phyloP scores from a whole-genome alignment of 1,140 invertebrate species.

The Eciton burchellii region DNA sequence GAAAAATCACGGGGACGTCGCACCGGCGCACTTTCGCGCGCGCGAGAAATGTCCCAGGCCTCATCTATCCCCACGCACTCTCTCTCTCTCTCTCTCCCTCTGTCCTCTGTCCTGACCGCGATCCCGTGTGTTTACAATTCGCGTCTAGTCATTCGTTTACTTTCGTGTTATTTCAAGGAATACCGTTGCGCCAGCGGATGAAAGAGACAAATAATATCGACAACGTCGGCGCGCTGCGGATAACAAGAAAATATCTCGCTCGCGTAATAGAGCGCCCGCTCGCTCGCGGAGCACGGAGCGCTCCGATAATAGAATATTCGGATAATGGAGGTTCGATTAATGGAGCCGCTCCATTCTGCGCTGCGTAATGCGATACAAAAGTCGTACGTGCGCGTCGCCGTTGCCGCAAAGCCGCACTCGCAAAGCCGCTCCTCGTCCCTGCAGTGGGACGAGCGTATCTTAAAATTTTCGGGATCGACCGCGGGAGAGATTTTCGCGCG shows the following conservation, averaged over 20 bases:
- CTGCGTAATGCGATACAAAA: constrained; percentile 45
- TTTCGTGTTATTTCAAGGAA: too few relatives aligned
- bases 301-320: constrained; percentile 49
- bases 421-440: not conserved
- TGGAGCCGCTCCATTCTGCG: constrained; percentile 4
- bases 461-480: constrained; percentile 25
- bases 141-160: too few relatives aligned
- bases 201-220: too few relatives aligned
- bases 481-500: constrained; percentile 2
- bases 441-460: not conserved
- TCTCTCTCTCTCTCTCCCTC: too few relatives aligned
- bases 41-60: too few relatives aligned
- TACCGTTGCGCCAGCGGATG: too few relatives aligned
- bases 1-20: not conserved
- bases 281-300: not conserved
- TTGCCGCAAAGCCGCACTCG: not conserved
- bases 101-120: too few relatives aligned
- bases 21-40: too few relatives aligned
- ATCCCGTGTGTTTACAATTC: too few relatives aligned
- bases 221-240: not conserved
- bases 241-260: constrained; percentile 36
- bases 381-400: constrained; percentile 6
- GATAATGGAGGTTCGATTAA: constrained; percentile 41
- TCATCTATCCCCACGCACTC: too few relatives aligned
- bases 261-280: constrained; percentile 8